Evolutionary conservation across 1,140 invertebrate genomes (phyloP).

Genomic region (Batillaria attramentaria): DNA sequence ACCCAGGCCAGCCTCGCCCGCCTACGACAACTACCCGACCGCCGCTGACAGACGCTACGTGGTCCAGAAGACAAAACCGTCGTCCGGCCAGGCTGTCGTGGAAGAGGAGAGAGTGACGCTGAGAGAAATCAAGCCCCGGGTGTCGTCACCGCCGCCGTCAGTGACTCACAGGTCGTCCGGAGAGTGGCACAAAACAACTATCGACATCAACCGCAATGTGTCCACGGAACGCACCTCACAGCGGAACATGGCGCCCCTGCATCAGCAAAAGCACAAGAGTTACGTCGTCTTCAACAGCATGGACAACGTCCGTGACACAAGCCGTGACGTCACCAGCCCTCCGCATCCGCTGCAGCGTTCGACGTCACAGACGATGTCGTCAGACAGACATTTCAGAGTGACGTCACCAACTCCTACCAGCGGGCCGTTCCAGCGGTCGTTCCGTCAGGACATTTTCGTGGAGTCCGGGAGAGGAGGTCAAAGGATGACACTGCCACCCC

Average conservation of each 20-base stretch:
- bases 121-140: background rate
- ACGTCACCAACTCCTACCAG: background rate
- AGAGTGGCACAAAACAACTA: conserved; percentile 30
- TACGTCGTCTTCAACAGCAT: conserved; percentile 28
- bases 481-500: background rate
- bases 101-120: background rate
- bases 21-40: background rate
- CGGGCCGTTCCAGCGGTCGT: no score
- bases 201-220: conserved; percentile 11
- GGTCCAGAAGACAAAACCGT: conserved; percentile 13
- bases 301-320: conserved; percentile 3
- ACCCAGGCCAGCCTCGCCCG: background rate
- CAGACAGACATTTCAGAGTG: background rate
- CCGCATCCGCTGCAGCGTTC: conserved; percentile 14
- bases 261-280: conserved; percentile 20
- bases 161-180: background rate
- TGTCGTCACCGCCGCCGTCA: conserved; percentile 3
- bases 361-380: background rate
- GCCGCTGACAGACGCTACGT: conserved; percentile 5
- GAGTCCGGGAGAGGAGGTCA: background rate
- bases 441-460: no score
- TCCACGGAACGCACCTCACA: background rate
- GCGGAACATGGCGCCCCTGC: background rate
- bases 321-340: background rate
- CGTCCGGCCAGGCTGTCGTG: background rate